Conservation (phyloP, 64 coral and sea anemone genomes). For the Pocillopora damicornis region DNA sequence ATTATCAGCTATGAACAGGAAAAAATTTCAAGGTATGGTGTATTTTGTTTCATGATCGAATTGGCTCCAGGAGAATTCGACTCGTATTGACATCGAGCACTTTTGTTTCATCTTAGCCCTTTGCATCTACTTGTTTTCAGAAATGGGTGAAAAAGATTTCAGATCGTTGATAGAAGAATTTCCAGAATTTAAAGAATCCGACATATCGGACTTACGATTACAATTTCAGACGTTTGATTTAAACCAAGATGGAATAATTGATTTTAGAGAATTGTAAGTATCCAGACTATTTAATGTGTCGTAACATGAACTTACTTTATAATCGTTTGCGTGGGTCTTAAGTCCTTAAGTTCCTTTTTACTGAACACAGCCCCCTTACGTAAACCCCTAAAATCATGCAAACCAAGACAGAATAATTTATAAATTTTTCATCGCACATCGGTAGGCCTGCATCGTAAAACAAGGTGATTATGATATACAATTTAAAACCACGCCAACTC, state of each 20-base stretch:
- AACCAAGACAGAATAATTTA: too few relatives aligned
- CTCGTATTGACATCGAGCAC: neutral
- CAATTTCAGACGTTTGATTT: constrained; percentile 92
- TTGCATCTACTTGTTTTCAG: constrained; percentile 40
- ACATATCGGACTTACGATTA: constrained; percentile 76
- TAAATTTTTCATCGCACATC: too few relatives aligned
- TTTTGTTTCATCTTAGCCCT: neutral
- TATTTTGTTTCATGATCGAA: neutral
- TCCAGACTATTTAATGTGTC: neutral
- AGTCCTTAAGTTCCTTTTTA: too few relatives aligned
- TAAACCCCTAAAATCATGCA: too few relatives aligned
- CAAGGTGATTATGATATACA: too few relatives aligned
- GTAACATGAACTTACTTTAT: too few relatives aligned
- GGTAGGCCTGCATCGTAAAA: too few relatives aligned
- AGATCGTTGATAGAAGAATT: constrained; percentile 45
- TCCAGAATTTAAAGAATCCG: constrained; percentile 62
- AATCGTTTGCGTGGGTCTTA: too few relatives aligned
- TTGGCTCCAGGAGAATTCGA: neutral
- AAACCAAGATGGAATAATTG: constrained; percentile 92
- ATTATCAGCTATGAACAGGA: constrained; percentile 47
- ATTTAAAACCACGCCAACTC: too few relatives aligned
- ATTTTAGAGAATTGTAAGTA: constrained; percentile 89
- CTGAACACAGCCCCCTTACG: too few relatives aligned
- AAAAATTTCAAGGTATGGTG: constrained; percentile 69
- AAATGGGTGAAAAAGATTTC: constrained; percentile 80